Percentiles rank a stretch among this genome's conserved stretches.
These are phyloP conservation scores for Apogon talboti DNA, from an alignment of 2,797 vertebrate genomes.

Conservation along the genomic window DNA sequence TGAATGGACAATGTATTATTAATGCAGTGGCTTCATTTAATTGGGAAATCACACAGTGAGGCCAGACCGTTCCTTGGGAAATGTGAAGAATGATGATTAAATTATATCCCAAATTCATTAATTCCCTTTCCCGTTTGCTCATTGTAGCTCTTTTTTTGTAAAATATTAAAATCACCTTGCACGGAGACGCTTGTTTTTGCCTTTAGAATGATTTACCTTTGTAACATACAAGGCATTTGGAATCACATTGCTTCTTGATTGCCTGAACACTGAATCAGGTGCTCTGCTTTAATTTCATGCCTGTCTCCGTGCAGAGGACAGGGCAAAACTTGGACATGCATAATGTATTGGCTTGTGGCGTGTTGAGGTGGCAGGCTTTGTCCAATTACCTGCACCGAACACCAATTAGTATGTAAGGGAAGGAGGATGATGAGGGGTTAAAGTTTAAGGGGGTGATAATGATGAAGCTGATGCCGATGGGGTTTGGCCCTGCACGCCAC, in stretches of 20 bases:
- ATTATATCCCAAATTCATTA: conserved; percentile 66
- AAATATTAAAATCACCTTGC: conserved; percentile 41
- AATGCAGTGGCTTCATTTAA: conserved; percentile 74
- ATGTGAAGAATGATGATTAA: conserved; percentile 72
- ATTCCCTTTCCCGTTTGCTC: conserved; percentile 55
- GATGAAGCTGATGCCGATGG: conserved; percentile 78
- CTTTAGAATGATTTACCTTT: conserved; percentile 41
- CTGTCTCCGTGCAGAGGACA: conserved; percentile 47
- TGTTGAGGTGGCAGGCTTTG: conserved; percentile 65
- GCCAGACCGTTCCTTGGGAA: conserved; percentile 55
- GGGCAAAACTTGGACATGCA: conserved; percentile 58
- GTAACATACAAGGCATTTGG: not conserved
- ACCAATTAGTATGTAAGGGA: conserved; percentile 81
- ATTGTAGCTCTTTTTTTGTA: conserved; percentile 28
- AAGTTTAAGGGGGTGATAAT: conserved; percentile 84
- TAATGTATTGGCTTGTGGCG: conserved; percentile 73
- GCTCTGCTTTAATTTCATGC: conserved; percentile 24
- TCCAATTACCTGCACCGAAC: conserved; percentile 79
- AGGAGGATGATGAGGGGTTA: conserved; percentile 80
- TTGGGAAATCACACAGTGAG: conserved; percentile 70
- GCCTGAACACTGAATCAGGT: conserved; percentile 11
- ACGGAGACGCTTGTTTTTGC: conserved; percentile 43
- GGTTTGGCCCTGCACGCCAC: conserved; percentile 61
- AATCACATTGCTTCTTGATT: conserved; percentile 11
- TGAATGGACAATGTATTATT: conserved; percentile 79